Conservation (phyloP, 2,888 invertebrate genomes). For the Hydraecia micacea region DNA sequence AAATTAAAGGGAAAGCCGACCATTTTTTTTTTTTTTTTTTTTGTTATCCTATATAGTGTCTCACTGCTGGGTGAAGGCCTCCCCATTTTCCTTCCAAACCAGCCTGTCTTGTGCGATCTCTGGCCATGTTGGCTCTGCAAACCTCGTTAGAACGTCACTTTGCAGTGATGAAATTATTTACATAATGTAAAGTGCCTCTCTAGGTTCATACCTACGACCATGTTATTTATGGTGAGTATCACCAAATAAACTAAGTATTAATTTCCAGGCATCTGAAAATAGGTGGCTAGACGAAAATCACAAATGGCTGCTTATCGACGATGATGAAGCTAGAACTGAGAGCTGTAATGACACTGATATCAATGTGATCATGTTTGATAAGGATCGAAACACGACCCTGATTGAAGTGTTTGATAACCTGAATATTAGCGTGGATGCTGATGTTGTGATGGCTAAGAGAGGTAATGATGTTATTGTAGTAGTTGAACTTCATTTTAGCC, state of each 20-base stretch:
- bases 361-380: conserved; percentile 17
- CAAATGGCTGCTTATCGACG: conserved; percentile 77
- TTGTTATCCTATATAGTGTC: no score
- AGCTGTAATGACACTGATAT: conserved; percentile 32
- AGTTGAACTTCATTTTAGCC: not conserved
- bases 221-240: not conserved
- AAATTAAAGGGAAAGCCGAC: not conserved
- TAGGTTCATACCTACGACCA: no score
- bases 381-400: conserved; percentile 4
- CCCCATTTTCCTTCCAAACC: no score
- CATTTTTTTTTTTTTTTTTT: no score
- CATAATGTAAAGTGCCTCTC: no score
- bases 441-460: conserved; percentile 69
- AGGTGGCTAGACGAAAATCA: conserved; percentile 71
- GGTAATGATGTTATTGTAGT: conserved; percentile 33
- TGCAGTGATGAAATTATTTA: no score
- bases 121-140: no score
- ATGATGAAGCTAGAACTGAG: conserved; percentile 30
- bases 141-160: no score
- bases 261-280: conserved; percentile 78
- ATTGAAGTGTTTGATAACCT: conserved; percentile 62
- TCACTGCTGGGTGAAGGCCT: no score
- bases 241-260: not conserved
- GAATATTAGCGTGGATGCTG: conserved; percentile 77
- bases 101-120: no score